Base-by-base conservation (phyloP, 2,113 vertebrate genomes). In the Panthera leo region DNA sequence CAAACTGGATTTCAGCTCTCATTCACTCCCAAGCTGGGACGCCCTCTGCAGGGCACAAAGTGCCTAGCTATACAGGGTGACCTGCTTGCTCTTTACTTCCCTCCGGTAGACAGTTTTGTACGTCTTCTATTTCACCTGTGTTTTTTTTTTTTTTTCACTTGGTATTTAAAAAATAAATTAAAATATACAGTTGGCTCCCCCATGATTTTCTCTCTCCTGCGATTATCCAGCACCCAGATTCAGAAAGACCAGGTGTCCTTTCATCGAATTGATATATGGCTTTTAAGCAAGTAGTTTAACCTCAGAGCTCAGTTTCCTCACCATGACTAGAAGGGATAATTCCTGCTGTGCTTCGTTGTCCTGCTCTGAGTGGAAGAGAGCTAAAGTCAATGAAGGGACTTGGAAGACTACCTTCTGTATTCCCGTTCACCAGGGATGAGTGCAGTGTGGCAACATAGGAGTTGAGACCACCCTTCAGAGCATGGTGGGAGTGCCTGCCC, bases 401-500 rank as follows among this genome's bases (percentile, higher is more conserved):
- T 79, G 48, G 8, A 13, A 68, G 36, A 48, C 29, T 7, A 4
- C 10, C 2, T 42, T 5, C 36, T 67, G 15, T 6, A 5, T 75
- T 68, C 19, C 48, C n/a, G 14, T 27, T 51, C 42, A 0, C 68
- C 63, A 23, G 9, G 42, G 45, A 29, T 58, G 36, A 29, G 92
- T 11, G 36, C 8, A 36, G 42, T 27, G 65, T 12, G 14, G 42
- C 29, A 34, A 8, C 19, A 5, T 9, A 8, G 53, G 39, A 71
- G 7, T 36, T 8, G 27, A 48, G 48, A 34, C 10, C 39, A 1
- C 3, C 79, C 9, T 61, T 18, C 73, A 29, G 15, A 19, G 27
- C 5, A 3, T 19, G 16, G 63, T 15, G 8, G 4, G 2, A 3
- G 2, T 1, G 3, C 3, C 61, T 0, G 3, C 9, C 15, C 71